Evolutionary conservation across 2,888 invertebrate species (phyloP), one percentile per base, ranked within the genome.

Genomic region (Phytoseiulus persimilis): DNA sequence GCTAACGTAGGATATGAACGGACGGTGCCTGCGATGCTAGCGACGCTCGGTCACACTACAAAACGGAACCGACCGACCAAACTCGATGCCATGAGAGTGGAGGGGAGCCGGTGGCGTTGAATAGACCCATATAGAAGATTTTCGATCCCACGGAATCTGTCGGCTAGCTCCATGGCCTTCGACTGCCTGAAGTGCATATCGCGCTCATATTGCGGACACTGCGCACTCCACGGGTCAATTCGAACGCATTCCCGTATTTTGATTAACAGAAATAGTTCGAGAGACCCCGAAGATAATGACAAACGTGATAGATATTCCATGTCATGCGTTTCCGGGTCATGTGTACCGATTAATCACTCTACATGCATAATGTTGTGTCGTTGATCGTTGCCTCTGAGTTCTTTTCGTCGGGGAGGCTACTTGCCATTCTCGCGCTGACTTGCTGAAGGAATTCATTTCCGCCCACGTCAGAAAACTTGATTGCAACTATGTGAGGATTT

Each of bases 1-100:
- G 65, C 65, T 65, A 65, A 65, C 65, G 65, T 65, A 65, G 65
- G 65, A 65, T 65, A 65, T 65, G 65, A 65, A 65, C 65, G 65
- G 65, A 65, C 28, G 65, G 11, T 65, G 65, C 65, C 65, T 65
- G 65, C 65, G 65, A 65, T 65, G 65, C 65, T 65, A 65, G 65
- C 65, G 65, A 65, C 65, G 65, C 65, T 65, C 65, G 65, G 65
- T 65, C 65, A 65, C 65, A 65, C 65, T 65, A 65, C 65, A 65
- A 65, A 65, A 65, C 65, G 65, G 18, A 65, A 65, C 65, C 65
- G 65, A 65, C 65, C 65, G 65, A 3, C 65, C 65, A 23, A 65
- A 65, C 65, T 65, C 18, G 65, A 28, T 65, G 65, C 65, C 65
- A 65, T 65, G 5, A 65, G 23, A 28, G 65, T 65, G 65, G 65